phyloP scores from a whole-genome alignment of 2,113 vertebrate species.

The Onychostruthus taczanowskii region DNA sequence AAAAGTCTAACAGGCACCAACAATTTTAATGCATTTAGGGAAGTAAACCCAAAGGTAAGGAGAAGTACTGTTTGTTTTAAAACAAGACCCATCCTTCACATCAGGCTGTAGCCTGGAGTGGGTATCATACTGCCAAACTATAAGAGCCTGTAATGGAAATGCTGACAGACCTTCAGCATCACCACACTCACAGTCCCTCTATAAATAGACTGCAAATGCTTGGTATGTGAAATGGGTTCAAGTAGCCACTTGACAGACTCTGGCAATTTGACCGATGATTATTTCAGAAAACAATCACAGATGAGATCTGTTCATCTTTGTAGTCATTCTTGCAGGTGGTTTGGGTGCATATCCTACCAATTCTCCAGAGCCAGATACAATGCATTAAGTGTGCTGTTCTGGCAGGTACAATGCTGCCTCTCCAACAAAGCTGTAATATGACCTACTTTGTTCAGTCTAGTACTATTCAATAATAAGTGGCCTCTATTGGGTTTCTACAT shows the following conservation, averaged over 20 bases:
- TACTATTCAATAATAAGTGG: slow-evolving; percentile 38
- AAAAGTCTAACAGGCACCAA: neutral
- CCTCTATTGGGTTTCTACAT: slow-evolving; percentile 32
- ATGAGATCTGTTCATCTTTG: neutral
- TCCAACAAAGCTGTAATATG: slow-evolving; percentile 39
- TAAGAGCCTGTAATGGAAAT: slow-evolving; percentile 22
- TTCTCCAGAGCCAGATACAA: neutral
- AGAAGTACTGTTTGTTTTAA: neutral
- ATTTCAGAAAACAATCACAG: slow-evolving; percentile 16
- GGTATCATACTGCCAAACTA: neutral
- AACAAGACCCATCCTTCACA: neutral
- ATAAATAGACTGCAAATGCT: slow-evolving; percentile 48
- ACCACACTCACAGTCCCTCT: neutral
- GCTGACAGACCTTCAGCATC: slow-evolving; percentile 35
- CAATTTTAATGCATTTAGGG: neutral
- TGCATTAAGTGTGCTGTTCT: neutral
- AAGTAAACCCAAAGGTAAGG: neutral
- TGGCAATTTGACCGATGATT: slow-evolving; percentile 3
- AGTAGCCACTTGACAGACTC: slow-evolving; percentile 19
- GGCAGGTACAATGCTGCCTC: slow-evolving; percentile 12
- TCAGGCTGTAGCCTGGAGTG: slow-evolving; percentile 2
- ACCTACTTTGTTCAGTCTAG: slow-evolving; percentile 50
- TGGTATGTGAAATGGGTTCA: slow-evolving; percentile 16
- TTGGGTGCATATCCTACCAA: neutral
- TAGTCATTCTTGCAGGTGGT: neutral